phyloP scores from a whole-genome alignment of 2,113 vertebrate genomes.

The Verasper variegatus region DNA sequence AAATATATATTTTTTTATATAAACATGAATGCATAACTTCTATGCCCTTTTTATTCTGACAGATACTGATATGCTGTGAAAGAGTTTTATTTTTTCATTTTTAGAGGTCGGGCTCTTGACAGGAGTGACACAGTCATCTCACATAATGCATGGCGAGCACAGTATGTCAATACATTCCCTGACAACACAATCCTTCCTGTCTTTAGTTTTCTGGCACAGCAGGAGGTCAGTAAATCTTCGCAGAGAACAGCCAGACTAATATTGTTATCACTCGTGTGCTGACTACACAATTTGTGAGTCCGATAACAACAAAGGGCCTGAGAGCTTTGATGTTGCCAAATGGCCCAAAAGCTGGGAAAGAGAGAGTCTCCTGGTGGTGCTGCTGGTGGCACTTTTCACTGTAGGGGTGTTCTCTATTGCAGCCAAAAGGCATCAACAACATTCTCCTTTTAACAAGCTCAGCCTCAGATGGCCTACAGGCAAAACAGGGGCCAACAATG shows the following conservation, averaged over 20 bases:
- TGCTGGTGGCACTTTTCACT: slow-evolving; percentile 53
- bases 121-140: background rate
- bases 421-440: slow-evolving; percentile 57
- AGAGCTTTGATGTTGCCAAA: slow-evolving; percentile 79
- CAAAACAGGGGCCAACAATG: background rate
- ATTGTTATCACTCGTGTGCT: slow-evolving; percentile 69
- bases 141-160: background rate
- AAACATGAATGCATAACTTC: too few relatives aligned
- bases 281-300: slow-evolving; percentile 67
- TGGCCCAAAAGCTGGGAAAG: slow-evolving; percentile 56
- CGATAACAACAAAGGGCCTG: slow-evolving; percentile 75
- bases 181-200: background rate
- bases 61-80: too few relatives aligned
- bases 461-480: slow-evolving; percentile 12
- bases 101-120: too few relatives aligned
- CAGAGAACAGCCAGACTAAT: slow-evolving; percentile 52
- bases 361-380: slow-evolving; percentile 40
- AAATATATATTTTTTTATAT: too few relatives aligned
- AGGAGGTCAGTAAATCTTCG: slow-evolving; percentile 21
- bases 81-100: too few relatives aligned
- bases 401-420: slow-evolving; percentile 35
- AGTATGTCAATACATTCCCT: background rate
- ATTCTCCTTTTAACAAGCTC: slow-evolving; percentile 24
- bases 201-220: slow-evolving; percentile 23
- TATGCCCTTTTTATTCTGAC: too few relatives aligned